phyloP scores from a whole-genome alignment of 2,113 vertebrate genomes.

The Oryzias javanicus region DNA sequence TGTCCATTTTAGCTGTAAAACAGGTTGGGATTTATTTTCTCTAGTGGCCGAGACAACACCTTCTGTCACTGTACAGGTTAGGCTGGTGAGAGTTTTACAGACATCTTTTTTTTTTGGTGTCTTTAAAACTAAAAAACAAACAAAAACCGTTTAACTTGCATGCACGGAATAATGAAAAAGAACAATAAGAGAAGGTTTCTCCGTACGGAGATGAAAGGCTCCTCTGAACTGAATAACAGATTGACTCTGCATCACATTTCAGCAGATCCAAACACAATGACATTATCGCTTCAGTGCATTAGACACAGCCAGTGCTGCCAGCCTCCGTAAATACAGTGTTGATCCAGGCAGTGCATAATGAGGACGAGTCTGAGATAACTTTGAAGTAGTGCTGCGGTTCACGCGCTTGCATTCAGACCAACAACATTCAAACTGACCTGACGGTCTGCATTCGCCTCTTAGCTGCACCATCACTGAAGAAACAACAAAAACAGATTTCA shows the following conservation, averaged over 20 bases:
- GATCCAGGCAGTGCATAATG: slow-evolving; percentile 61
- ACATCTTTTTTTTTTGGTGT: slow-evolving; percentile 3
- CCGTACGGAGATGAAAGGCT: slow-evolving; percentile 1
- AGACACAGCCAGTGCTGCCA: slow-evolving; percentile 60
- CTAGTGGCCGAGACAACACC: slow-evolving; percentile 11
- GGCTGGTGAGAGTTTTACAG: slow-evolving; percentile 15
- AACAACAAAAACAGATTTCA: slow-evolving; percentile 63
- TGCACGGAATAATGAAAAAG: too few species aligned
- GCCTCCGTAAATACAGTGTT: slow-evolving; percentile 59
- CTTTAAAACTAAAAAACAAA: too few species aligned
- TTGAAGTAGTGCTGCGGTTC: slow-evolving; percentile 20
- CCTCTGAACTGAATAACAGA: slow-evolving; percentile 1
- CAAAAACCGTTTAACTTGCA: too few species aligned
- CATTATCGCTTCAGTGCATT: slow-evolving; percentile 42
- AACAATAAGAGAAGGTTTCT: too few species aligned
- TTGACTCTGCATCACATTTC: slow-evolving; percentile 9
- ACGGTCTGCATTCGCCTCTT: slow-evolving; percentile 30
- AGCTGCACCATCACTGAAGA: slow-evolving; percentile 61
- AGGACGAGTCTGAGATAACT: slow-evolving; percentile 30
- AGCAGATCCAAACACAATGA: slow-evolving; percentile 11
- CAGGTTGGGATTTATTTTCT: background rate
- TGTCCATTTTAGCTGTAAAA: slow-evolving; percentile 15
- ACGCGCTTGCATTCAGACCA: slow-evolving; percentile 18
- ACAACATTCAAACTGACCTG: slow-evolving; percentile 27
- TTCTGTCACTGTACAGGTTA: slow-evolving; percentile 10